Percentiles rank a stretch among this genome's conserved stretches.
phyloP scores from a whole-genome alignment of 1,140 invertebrate genomes.

The Dryas iulia region DNA sequence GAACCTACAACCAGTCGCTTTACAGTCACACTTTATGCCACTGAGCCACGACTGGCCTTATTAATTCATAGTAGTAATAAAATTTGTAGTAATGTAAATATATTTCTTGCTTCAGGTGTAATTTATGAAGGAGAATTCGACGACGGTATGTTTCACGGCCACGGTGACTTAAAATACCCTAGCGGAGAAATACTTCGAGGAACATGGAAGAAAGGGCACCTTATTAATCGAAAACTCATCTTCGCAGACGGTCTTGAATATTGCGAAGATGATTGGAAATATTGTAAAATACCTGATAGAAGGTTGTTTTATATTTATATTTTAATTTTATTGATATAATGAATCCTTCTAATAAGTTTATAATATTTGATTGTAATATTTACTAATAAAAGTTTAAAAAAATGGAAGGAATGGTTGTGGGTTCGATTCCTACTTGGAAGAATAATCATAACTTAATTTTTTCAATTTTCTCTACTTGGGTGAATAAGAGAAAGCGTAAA shows the following conservation, averaged over 20 bases:
- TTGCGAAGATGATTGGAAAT: constrained; percentile 56
- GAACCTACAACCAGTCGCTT: no score
- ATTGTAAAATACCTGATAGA: constrained; percentile 78
- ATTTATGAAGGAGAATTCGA: constrained; percentile 80
- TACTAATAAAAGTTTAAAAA: no score
- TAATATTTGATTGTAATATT: no score
- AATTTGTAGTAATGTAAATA: background rate
- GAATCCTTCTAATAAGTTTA: background rate
- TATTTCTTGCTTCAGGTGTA: constrained; percentile 53
- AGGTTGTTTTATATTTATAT: constrained; percentile 43
- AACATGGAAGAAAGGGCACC: constrained; percentile 69
- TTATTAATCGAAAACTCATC: constrained; percentile 59
- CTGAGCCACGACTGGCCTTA: no score
- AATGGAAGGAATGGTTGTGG: no score
- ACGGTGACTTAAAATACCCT: constrained; percentile 76
- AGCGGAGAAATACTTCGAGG: constrained; percentile 70
- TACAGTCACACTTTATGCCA: no score
- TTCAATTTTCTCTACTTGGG: no score
- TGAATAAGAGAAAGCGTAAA: no score
- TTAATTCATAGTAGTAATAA: background rate
- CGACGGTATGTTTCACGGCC: constrained; percentile 80
- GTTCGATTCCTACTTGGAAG: no score
- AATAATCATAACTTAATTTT: no score
- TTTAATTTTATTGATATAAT: background rate
- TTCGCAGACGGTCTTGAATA: constrained; percentile 71